Evolutionary conservation across 2,113 vertebrate species (phyloP), one percentile per base, ranked within the genome.

Genomic region (Nothocercus nigrocapillus): DNA sequence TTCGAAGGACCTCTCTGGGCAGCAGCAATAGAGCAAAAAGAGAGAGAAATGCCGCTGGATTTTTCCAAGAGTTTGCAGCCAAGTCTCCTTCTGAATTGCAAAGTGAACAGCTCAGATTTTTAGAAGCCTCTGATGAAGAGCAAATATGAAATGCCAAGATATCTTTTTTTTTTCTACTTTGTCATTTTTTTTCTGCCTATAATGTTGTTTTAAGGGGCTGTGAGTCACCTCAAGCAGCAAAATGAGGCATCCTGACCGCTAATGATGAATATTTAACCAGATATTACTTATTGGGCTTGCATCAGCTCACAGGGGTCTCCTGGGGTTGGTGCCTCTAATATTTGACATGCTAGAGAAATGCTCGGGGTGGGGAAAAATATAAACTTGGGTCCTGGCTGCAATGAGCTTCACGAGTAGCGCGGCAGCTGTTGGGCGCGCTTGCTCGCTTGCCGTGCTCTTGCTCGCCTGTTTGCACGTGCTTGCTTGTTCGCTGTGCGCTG

Each of bases 1-100:
- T 45, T 47, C 1, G 7, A n/a, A 15, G 54, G 45, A 17, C 34
- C 76, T 72, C 32, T 19, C 73, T 63, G 80, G 84, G 75, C 0
- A 1, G 67, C 51, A 54, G 81, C 0, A 0, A 51, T 0, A 14
- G 61, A 66, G 56, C 13, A 47, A 34, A 32, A 62, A 32, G 22
- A 70, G 61, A 77, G 61, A 86, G 73, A 75, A 66, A 32, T 49
- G 8, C 91, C 96, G 88, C 93, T 94, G 94, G 85, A 54, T 85
- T 89, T 77, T 77, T 73, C 51, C 20, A 25, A 25, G 74, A 56
- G 27, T 88, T 93, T 18, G 32, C 89, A 81, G 95, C 94, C 94
- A 93, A 93, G 69, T 77, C 85, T 67, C 78, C 58, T 68, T 85
- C 91, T 97, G 96, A 95, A 95, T 91, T 94, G 88, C 94, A 88